Evolutionary conservation across 2,113 vertebrate genomes (phyloP).

Genomic region (Empidonax alnorum): DNA sequence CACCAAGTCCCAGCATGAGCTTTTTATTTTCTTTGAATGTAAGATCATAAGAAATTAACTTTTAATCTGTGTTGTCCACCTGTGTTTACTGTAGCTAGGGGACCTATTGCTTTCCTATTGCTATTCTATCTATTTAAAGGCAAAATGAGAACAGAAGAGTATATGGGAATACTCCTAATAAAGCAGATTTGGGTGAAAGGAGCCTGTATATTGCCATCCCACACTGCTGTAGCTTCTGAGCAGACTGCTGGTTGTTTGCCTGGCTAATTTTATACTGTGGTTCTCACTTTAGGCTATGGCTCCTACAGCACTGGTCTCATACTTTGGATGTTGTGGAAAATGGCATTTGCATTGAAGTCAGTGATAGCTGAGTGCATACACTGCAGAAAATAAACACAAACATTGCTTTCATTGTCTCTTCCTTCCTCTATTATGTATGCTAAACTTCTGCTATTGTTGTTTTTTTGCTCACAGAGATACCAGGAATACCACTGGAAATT

Average conservation of each 20-base stretch:
- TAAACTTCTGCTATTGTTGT: neutral
- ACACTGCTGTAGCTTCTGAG: neutral
- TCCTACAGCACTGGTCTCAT: neutral
- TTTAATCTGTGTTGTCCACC: constrained; percentile 14
- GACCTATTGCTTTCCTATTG: neutral
- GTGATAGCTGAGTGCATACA: neutral
- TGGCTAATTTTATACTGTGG: neutral
- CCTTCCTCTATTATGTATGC: neutral
- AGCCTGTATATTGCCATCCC: neutral
- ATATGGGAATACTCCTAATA: neutral
- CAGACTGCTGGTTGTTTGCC: neutral
- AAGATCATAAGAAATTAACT: constrained; percentile 61
- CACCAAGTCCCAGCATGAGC: constrained; percentile 59
- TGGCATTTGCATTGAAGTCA: neutral
- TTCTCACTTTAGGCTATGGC: neutral
- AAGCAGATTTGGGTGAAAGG: neutral
- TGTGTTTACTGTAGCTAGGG: constrained; percentile 17
- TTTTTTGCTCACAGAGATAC: neutral
- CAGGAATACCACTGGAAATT: neutral
- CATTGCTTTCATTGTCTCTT: constrained; percentile 5
- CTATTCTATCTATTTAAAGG: neutral
- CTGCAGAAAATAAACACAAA: constrained; percentile 23
- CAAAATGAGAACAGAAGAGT: neutral
- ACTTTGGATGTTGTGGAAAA: neutral
- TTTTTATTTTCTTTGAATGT: constrained; percentile 50